Percentiles rank a stretch among this genome's conserved stretches.
phyloP scores from a whole-genome alignment of 92 coral and sea anemone genomes.

The Bergia puertoricense region DNA sequence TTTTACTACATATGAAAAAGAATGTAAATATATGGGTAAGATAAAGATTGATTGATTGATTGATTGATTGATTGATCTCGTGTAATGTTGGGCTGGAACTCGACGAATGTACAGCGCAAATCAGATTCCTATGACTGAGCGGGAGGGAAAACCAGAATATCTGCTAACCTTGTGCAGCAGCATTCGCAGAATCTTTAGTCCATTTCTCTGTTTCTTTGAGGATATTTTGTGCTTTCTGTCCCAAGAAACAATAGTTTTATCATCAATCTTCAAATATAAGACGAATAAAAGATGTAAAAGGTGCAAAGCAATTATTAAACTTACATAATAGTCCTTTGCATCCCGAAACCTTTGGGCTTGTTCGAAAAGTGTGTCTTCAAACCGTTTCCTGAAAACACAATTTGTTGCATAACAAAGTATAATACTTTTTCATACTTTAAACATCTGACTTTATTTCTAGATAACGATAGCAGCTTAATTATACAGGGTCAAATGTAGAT shows the following conservation, averaged over 20 bases:
- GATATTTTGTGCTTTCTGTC: slow-evolving; percentile 62
- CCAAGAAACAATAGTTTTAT: neutral
- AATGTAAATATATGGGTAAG: no score
- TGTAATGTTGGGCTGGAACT: no score
- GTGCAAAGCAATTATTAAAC: slow-evolving; percentile 22
- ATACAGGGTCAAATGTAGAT: no score
- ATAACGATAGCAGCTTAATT: no score
- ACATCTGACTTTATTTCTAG: neutral
- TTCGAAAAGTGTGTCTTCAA: slow-evolving; percentile 64
- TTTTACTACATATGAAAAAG: no score
- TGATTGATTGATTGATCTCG: no score
- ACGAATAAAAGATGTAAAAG: neutral
- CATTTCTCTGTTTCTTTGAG: slow-evolving; percentile 68
- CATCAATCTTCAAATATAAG: neutral
- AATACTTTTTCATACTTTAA: neutral
- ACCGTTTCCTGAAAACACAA: slow-evolving; percentile 42
- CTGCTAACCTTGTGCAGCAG: slow-evolving; percentile 55
- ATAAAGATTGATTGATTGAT: no score
- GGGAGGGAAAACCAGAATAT: neutral
- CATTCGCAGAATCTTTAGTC: slow-evolving; percentile 51
- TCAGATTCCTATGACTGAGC: no score
- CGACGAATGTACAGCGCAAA: no score
- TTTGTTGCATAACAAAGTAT: neutral
- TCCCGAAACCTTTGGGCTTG: slow-evolving; percentile 67
- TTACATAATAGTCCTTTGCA: slow-evolving; percentile 72